Percentiles rank a stretch among this genome's conserved stretches.
phyloP scores from a whole-genome alignment of 2,113 vertebrate genomes.

The Poeciliopsis occidentalis region DNA sequence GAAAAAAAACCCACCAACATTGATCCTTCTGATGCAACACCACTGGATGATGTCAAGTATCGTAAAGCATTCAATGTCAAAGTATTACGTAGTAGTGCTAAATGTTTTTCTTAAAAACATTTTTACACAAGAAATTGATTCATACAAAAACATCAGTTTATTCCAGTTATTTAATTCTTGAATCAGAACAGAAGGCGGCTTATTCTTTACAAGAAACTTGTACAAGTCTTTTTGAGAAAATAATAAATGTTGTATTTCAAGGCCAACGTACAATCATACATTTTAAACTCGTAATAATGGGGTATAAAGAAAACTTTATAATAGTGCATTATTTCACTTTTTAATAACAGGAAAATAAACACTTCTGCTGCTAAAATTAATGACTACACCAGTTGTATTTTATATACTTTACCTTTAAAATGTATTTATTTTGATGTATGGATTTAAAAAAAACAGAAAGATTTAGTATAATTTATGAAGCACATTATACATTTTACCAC shows the following conservation, averaged over 20 bases:
- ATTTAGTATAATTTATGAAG: background rate
- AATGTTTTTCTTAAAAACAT: background rate
- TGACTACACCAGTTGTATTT: no score
- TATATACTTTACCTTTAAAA: background rate
- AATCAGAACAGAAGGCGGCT: no score
- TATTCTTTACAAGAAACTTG: no score
- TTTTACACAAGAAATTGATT: background rate
- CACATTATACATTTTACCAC: no score
- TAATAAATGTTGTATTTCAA: no score
- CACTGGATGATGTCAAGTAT: background rate
- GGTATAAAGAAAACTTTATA: background rate
- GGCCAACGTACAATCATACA: no score
- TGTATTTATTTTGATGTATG: background rate
- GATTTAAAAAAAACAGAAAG: background rate
- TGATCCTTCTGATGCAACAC: background rate
- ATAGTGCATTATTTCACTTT: background rate
- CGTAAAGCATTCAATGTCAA: background rate
- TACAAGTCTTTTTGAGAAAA: no score
- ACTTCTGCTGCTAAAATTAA: background rate
- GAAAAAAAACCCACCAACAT: background rate
- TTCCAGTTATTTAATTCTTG: no score
- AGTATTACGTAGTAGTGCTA: background rate
- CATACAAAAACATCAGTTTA: no score
- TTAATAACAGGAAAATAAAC: background rate
- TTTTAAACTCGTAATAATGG: no score